Conservation (phyloP, 2,797 vertebrate species). For the Aviceda leuphotes region DNA sequence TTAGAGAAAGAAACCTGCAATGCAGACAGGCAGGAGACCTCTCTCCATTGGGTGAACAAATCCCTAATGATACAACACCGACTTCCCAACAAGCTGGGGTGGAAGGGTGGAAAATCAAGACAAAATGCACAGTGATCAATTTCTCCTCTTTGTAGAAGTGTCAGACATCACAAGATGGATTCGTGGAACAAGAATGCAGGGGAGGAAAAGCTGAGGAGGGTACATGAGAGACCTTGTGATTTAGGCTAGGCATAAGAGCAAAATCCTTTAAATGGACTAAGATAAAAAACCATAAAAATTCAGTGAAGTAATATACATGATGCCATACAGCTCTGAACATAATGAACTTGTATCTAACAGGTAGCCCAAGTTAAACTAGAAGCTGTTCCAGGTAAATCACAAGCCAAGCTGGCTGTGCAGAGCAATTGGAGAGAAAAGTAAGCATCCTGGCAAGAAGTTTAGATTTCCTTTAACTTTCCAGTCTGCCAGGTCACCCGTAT, state of each 20-base stretch:
- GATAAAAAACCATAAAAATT: not conserved
- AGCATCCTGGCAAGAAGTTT: not conserved
- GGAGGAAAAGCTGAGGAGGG: not conserved
- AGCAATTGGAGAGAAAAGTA: not conserved
- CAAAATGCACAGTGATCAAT: not conserved
- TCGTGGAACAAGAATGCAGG: not conserved
- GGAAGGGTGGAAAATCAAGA: not conserved
- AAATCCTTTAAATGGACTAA: not conserved
- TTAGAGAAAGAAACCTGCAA: not conserved
- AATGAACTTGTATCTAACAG: not conserved
- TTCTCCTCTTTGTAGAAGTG: not conserved
- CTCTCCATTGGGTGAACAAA: not conserved
- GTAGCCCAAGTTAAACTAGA: not conserved
- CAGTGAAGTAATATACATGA: not conserved
- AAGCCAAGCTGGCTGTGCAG: not conserved
- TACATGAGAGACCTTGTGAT: not conserved
- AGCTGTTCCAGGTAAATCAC: not conserved
- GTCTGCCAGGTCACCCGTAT: not conserved
- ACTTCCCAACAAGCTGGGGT: not conserved
- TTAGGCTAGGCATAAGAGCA: not conserved
- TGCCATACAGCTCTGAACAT: not conserved
- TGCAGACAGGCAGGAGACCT: not conserved
- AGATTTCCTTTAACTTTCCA: constrained; percentile 35
- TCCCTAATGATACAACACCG: not conserved
- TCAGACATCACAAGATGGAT: constrained; percentile 17